Conservation (phyloP, 1,140 invertebrate species). For the Pseudobourletiella spinata region DNA sequence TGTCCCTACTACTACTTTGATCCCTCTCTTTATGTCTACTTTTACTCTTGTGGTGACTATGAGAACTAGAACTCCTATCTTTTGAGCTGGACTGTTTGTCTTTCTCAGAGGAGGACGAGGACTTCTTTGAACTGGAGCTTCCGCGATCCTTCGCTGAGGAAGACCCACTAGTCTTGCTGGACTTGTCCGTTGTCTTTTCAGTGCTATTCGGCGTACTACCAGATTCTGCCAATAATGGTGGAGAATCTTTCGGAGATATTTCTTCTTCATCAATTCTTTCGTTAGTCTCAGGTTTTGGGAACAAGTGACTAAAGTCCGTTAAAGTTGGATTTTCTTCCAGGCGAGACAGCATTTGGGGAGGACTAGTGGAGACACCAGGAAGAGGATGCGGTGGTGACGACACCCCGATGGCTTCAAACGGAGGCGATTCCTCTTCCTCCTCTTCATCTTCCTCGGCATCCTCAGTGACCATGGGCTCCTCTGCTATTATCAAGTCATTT, state of each 20-base stretch:
- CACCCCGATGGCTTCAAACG: slow-evolving; percentile 46
- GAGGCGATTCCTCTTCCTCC: slow-evolving; percentile 56
- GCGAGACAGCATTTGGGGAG: too few relatives aligned
- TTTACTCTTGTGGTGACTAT: neutral
- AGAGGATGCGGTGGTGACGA: slow-evolving; percentile 9
- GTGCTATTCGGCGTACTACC: too few relatives aligned
- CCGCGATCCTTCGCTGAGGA: neutral
- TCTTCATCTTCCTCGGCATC: slow-evolving; percentile 45
- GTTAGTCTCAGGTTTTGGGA: too few relatives aligned
- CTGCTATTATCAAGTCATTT: slow-evolving; percentile 39
- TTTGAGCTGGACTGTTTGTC: neutral
- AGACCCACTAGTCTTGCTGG: neutral
- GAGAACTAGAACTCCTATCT: neutral
- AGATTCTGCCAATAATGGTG: too few relatives aligned
- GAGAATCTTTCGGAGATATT: too few relatives aligned
- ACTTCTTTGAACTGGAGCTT: neutral
- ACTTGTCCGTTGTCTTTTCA: neutral
- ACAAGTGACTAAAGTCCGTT: too few relatives aligned
- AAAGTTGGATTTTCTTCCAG: too few relatives aligned
- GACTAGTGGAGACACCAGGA: too few relatives aligned
- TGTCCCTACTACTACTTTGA: neutral
- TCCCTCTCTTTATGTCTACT: neutral
- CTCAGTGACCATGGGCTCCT: slow-evolving; percentile 41
- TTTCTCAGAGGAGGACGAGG: neutral
- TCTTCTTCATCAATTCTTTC: too few relatives aligned